Evolutionary conservation across 2,113 vertebrate genomes (phyloP).

Genomic region (Epinephelus moara): DNA sequence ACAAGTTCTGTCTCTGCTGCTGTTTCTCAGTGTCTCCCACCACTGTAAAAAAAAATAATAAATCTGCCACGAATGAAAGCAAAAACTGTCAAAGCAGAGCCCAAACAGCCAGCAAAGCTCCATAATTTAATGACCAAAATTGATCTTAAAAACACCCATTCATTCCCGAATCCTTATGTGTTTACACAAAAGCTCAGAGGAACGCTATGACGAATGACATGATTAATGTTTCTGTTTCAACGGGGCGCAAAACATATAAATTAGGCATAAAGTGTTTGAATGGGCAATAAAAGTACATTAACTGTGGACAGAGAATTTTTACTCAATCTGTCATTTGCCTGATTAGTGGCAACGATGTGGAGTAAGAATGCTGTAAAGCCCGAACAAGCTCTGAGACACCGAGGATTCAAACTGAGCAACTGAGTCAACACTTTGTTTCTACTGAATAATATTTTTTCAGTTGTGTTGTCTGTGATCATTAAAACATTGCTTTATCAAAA

Average conservation of each 20-base stretch:
- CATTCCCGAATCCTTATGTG: not conserved
- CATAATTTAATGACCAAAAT: not conserved
- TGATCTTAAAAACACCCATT: not conserved
- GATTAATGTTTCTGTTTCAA: constrained; percentile 30
- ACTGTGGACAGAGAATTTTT: not conserved
- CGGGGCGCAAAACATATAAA: not conserved
- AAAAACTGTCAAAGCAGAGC: not conserved
- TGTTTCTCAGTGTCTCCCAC: not conserved
- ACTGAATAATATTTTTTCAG: no score
- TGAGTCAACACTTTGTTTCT: no score
- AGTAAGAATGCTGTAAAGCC: not conserved
- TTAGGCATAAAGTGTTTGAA: constrained; percentile 3
- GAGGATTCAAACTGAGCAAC: no score
- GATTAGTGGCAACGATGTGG: not conserved
- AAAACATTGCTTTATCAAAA: no score
- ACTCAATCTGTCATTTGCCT: not conserved
- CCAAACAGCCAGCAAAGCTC: not conserved
- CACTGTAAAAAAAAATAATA: not conserved
- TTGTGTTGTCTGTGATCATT: no score
- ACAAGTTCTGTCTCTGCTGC: not conserved
- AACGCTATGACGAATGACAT: not conserved
- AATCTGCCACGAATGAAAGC: not conserved
- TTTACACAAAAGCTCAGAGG: not conserved
- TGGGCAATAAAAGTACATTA: constrained; percentile 2
- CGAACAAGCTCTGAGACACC: not conserved